A percentile compares a stretch with the other conserved stretches of the same genome.
These are phyloP conservation scores for Thumatha senex DNA, from an alignment of 2,888 invertebrate genomes.

Conservation along the genomic window DNA sequence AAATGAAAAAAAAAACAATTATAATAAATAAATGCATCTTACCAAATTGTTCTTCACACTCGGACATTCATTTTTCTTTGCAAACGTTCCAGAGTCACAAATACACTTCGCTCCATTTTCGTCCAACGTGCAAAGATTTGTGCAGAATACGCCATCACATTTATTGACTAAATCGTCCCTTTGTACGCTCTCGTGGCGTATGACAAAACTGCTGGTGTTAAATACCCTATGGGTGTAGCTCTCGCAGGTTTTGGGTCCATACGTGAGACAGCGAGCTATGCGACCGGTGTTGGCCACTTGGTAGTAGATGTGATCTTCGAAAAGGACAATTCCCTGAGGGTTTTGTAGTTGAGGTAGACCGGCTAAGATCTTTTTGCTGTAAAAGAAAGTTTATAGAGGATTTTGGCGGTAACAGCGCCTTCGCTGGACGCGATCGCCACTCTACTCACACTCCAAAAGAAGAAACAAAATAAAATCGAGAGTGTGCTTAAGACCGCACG, in stretches of 20 bases:
- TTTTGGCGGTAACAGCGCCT: neutral
- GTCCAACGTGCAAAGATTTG: constrained; percentile 84
- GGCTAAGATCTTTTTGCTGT: constrained; percentile 67
- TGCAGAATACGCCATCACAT: constrained; percentile 78
- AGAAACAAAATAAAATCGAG: too few relatives aligned
- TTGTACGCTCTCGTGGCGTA: constrained; percentile 60
- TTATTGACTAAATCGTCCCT: constrained; percentile 59
- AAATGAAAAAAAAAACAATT: too few relatives aligned
- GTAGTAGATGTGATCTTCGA: constrained; percentile 91
- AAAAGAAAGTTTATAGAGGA: constrained; percentile 18
- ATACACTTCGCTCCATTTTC: constrained; percentile 71
- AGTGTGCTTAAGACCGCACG: too few relatives aligned
- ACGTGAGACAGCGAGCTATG: constrained; percentile 84
- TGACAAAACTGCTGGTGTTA: constrained; percentile 54
- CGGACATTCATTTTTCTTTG: constrained; percentile 32
- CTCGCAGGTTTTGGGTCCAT: constrained; percentile 75
- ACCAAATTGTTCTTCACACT: constrained; percentile 42
- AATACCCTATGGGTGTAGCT: constrained; percentile 66
- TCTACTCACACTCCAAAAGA: too few relatives aligned
- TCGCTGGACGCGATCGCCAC: too few relatives aligned
- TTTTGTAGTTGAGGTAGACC: constrained; percentile 71
- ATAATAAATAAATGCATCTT: too few relatives aligned
- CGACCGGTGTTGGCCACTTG: constrained; percentile 79
- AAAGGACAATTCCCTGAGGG: constrained; percentile 87
- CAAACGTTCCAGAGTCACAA: constrained; percentile 76